Evolutionary conservation across 2,888 invertebrate species (phyloP).

Genomic region (Apocheima hispidaria): DNA sequence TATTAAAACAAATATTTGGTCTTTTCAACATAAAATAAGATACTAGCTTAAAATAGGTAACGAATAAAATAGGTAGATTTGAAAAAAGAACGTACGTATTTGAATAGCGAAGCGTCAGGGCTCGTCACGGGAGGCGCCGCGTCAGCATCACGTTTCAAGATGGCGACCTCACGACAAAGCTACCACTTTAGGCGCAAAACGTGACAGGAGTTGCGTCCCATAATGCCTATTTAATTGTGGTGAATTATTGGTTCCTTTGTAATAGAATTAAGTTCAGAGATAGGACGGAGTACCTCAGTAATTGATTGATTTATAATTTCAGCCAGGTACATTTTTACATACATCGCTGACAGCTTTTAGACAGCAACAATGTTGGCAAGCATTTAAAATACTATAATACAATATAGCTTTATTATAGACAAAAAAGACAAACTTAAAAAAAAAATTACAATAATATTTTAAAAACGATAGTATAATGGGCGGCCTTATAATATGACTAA

Average conservation of each 20-base stretch:
- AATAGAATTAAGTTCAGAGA: slow-evolving; percentile 15
- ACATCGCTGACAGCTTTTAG: no score
- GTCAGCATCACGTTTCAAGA: slow-evolving; percentile 78
- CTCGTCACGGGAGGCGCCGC: slow-evolving; percentile 60
- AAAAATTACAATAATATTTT: no score
- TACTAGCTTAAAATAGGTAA: slow-evolving; percentile 68
- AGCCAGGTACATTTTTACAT: no score
- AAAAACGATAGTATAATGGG: no score
- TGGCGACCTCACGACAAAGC: slow-evolving; percentile 64
- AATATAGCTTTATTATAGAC: no score
- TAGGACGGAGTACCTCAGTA: neutral
- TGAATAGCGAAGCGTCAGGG: slow-evolving; percentile 73
- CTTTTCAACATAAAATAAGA: slow-evolving; percentile 65
- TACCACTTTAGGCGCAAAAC: slow-evolving; percentile 74
- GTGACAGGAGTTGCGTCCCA: slow-evolving; percentile 65
- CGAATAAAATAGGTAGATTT: slow-evolving; percentile 74
- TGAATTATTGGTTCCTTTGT: slow-evolving; percentile 30
- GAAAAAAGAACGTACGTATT: slow-evolving; percentile 47
- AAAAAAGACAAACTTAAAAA: no score
- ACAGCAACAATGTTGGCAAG: no score
- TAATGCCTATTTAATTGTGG: slow-evolving; percentile 38
- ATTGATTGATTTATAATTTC: slow-evolving; percentile 6
- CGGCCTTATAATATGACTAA: no score
- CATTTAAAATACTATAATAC: no score
- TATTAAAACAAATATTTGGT: slow-evolving; percentile 65